phyloP scores from a whole-genome alignment of 2,888 invertebrate genomes.

The Saturnia japonica region DNA sequence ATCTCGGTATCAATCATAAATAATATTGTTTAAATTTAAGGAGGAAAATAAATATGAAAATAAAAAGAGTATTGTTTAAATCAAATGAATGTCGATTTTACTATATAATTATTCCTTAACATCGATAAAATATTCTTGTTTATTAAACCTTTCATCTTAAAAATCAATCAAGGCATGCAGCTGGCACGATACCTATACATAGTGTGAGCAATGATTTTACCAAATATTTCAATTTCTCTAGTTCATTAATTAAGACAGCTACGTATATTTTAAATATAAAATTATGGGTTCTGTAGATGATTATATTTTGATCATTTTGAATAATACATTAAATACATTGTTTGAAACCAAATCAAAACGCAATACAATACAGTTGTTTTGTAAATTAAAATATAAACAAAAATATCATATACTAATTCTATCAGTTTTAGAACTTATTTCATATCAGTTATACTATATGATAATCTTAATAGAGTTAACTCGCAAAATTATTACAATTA shows the following conservation, averaged over 20 bases:
- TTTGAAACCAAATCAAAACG: background rate
- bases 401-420: background rate
- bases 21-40: background rate
- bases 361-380: background rate
- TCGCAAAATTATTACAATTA: too few species aligned
- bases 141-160: conserved; percentile 9
- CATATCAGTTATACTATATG: too few species aligned
- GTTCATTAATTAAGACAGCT: background rate
- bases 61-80: background rate
- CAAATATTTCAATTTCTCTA: conserved; percentile 13
- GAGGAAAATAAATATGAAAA: background rate
- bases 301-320: background rate
- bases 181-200: conserved; percentile 2
- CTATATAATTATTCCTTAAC: background rate
- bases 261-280: background rate
- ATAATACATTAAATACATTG: background rate
- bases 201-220: background rate
- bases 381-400: background rate
- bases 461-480: too few species aligned
- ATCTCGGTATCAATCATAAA: background rate
- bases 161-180: conserved; percentile 1
- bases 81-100: background rate
- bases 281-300: conserved; percentile 10
- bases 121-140: background rate
- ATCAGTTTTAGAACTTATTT: too few species aligned